phyloP scores from a whole-genome alignment of 1,140 invertebrate species.

The Cyphomyrmex costatus region DNA sequence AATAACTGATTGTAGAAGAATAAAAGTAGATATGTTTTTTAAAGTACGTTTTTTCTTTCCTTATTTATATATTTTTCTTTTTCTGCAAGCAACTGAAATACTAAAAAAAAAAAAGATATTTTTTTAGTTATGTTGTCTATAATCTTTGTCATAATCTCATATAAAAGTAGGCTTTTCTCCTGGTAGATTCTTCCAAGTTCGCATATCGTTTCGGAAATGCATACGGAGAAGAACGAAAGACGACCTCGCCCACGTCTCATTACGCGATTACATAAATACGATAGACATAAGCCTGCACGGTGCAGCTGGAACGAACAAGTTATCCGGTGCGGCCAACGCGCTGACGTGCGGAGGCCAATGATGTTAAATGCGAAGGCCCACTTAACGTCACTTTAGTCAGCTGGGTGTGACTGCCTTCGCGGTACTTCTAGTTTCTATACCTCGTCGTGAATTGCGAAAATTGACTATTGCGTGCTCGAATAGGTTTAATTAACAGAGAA shows the following conservation, averaged over 20 bases:
- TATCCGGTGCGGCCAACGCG: constrained; percentile 63
- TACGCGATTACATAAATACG: constrained; percentile 77
- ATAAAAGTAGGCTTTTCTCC: neutral
- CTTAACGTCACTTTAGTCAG: constrained; percentile 72
- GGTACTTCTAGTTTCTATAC: constrained; percentile 14
- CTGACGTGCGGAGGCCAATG: constrained; percentile 65
- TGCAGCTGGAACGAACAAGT: constrained; percentile 65
- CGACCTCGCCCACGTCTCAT: constrained; percentile 77
- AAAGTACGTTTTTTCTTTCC: too few relatives aligned
- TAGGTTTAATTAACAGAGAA: neutral
- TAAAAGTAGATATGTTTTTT: too few relatives aligned
- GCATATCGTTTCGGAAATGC: constrained; percentile 26
- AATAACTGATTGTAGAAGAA: too few relatives aligned
- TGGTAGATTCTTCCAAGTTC: neutral
- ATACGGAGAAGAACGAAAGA: constrained; percentile 54
- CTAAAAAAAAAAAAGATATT: too few relatives aligned
- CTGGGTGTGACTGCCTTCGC: constrained; percentile 70
- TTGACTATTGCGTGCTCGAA: neutral
- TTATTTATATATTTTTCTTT: too few relatives aligned
- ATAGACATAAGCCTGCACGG: constrained; percentile 43
- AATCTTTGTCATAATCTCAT: neutral
- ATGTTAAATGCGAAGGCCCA: constrained; percentile 73
- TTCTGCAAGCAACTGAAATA: too few relatives aligned
- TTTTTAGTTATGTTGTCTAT: too few relatives aligned
- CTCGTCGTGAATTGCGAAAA: constrained; percentile 30